These are phyloP conservation scores for Sesia bembeciformis DNA, from an alignment of 2,888 invertebrate genomes.

Conservation along the genomic window DNA sequence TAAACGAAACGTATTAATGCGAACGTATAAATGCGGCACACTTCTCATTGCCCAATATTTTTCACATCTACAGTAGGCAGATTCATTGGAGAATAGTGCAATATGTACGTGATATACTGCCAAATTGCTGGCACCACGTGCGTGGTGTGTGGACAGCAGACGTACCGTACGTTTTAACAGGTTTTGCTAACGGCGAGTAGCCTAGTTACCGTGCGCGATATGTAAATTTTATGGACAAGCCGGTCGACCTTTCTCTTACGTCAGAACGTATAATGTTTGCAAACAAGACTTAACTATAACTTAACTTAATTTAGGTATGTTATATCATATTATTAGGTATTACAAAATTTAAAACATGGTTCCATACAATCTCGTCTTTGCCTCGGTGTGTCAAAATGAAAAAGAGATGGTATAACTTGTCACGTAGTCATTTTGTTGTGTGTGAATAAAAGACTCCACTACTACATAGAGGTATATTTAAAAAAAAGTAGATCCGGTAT, in stretches of 20 bases:
- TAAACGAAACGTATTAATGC: not conserved
- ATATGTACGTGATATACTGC: constrained; percentile 8
- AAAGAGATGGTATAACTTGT: too few relatives aligned
- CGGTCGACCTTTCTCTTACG: constrained; percentile 1
- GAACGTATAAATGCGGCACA: not conserved
- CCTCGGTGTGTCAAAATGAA: too few relatives aligned
- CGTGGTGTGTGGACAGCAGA: too few relatives aligned
- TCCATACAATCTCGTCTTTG: too few relatives aligned
- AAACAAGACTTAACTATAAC: not conserved
- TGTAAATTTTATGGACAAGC: not conserved
- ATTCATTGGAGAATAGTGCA: constrained; percentile 5
- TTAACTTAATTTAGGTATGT: too few relatives aligned
- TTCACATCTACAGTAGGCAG: too few relatives aligned
- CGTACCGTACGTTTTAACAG: not conserved
- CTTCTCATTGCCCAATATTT: not conserved
- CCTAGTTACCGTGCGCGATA: not conserved
- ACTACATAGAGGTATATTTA: too few relatives aligned
- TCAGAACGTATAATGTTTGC: constrained; percentile 3
- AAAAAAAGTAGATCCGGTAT: too few relatives aligned
- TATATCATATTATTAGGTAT: too few relatives aligned
- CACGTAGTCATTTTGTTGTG: too few relatives aligned
- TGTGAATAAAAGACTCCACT: too few relatives aligned
- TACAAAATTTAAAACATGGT: too few relatives aligned
- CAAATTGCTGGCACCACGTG: not conserved
- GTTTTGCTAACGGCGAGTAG: not conserved